Percentiles rank a stretch among this genome's conserved stretches.
Evolutionary conservation across 1,140 invertebrate species (phyloP).

Genomic region (Watersipora subatra): DNA sequence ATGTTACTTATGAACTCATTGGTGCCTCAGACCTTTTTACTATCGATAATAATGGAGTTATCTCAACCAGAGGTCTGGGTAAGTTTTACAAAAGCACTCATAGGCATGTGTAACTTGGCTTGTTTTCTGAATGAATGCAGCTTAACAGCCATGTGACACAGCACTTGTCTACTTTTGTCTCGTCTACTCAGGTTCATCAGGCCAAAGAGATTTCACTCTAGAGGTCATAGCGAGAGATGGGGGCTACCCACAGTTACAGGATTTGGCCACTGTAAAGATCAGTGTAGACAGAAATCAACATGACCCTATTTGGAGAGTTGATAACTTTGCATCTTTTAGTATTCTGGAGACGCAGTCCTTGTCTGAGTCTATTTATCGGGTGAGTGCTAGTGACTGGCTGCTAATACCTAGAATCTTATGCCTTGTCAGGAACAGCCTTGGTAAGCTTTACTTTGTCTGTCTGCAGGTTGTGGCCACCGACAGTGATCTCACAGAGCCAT

Average conservation of each 20-base stretch:
- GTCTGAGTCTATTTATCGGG: not conserved
- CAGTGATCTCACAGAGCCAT: not conserved
- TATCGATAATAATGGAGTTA: not conserved
- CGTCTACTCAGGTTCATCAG: not conserved
- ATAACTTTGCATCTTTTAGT: not conserved
- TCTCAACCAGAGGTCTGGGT: not conserved
- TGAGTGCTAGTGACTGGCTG: not conserved
- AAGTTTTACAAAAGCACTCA: no score
- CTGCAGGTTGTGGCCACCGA: not conserved
- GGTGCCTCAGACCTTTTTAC: not conserved
- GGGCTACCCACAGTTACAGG: not conserved
- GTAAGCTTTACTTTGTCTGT: not conserved
- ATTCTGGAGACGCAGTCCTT: not conserved
- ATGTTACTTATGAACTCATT: not conserved
- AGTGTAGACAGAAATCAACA: conserved; percentile 9
- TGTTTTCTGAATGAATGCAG: no score
- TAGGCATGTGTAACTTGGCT: no score
- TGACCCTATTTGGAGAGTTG: conserved; percentile 3
- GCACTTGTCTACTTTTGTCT: no score
- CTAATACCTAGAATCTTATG: not conserved
- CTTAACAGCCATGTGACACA: no score
- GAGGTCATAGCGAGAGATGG: not conserved
- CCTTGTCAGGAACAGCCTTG: not conserved
- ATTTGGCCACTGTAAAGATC: conserved; percentile 8
- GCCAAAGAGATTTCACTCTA: not conserved